Base-by-base conservation (phyloP, 2,888 invertebrate genomes). In the Ectemnius cavifrons region DNA sequence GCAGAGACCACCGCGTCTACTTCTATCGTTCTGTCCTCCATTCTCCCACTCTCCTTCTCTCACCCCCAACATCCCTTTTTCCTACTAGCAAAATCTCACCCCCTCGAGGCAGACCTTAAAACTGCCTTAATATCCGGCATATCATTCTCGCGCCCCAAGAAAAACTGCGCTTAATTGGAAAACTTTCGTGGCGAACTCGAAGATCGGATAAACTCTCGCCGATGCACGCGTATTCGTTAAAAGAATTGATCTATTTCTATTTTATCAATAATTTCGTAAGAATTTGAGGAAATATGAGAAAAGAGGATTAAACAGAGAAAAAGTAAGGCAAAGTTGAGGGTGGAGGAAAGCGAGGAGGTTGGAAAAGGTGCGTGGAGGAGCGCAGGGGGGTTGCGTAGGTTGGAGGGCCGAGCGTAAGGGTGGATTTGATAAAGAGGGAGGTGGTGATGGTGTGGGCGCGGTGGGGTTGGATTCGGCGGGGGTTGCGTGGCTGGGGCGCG, bases 321-420 rank as follows among this genome's bases (percentile, higher is more conserved):
- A 52, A 52, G 16, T 52, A 57, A 45, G 57, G 23, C 23, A 37
- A 37, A 28, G 52, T 5, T 45, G 37, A 61, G 52, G 14, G 65
- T 59, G 66, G 23, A 23, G 23, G 23, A 23, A 23, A 23, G 23
- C 23, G 23, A 37, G 37, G 11, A 37, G 5, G 37, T 37, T 6
- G 37, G 37, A 11, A 46, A 58, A 59, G 16, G 57, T 37, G 60
- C 67, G 61, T 52, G 60, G 27, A 49, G 60, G 13, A 46, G 14
- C 46, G 11, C 58, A 58, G 57, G 49, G 57, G 67, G 20, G 59
- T 63, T 59, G 71, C 67, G 71, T 52, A 64, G 67, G 67, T 45
- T 14, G 56, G 37, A 69, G 59, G 28, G 52, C 56, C 71, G 64
- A 46, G 64, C 56, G 59, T 64, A 74, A 76, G 73, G 76, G 73